phyloP scores from a whole-genome alignment of 1,140 invertebrate genomes.

The Aphelenchoides besseyi region DNA sequence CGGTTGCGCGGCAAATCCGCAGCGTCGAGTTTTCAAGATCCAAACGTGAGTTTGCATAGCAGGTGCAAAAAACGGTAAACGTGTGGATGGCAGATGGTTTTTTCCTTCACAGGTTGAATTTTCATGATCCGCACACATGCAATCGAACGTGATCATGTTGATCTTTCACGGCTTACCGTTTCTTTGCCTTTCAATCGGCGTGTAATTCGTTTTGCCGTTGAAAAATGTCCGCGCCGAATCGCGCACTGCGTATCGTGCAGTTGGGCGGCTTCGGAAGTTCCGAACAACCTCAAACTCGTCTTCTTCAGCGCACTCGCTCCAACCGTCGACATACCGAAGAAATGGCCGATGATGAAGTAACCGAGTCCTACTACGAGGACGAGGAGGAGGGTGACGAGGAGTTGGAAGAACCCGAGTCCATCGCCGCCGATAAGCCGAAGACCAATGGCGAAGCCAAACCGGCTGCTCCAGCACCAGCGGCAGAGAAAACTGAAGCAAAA shows the following conservation, averaged over 20 bases:
- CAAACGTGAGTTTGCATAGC: background rate
- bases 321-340: background rate
- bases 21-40: background rate
- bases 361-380: slow-evolving; percentile 12
- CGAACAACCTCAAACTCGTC: background rate
- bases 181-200: background rate
- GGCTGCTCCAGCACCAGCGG: slow-evolving; percentile 10
- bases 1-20: background rate
- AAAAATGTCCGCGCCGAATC: background rate
- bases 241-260: background rate
- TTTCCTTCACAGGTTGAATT: too few relatives aligned
- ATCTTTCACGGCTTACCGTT: too few relatives aligned
- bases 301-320: background rate
- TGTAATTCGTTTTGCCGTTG: background rate
- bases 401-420: slow-evolving; percentile 2
- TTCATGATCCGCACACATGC: background rate
- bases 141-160: too few relatives aligned
- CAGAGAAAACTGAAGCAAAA: slow-evolving; percentile 6
- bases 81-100: too few relatives aligned
- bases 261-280: background rate
- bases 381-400: slow-evolving; percentile 25
- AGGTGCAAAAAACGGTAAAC: background rate
- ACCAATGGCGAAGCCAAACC: slow-evolving; percentile 17
- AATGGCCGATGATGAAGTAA: background rate
- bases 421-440: slow-evolving; percentile 7